Conservation (phyloP, 2,888 invertebrate species). For the Noctua janthe region DNA sequence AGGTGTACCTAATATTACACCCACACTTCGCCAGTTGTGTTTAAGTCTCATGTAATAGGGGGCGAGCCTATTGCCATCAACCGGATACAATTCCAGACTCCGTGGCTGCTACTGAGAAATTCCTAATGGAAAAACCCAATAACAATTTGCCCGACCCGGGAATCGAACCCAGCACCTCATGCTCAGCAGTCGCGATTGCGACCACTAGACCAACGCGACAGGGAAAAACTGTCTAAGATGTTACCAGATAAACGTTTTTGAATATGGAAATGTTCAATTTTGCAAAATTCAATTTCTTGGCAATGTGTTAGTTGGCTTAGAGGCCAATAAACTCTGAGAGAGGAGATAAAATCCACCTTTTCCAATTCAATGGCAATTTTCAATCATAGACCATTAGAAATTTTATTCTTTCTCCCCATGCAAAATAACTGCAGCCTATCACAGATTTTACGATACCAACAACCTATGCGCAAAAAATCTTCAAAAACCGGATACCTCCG, state of each 20-base stretch:
- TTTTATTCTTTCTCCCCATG: constrained; percentile 61
- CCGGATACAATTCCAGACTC: neutral
- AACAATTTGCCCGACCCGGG: neutral
- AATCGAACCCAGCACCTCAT: neutral
- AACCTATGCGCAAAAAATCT: constrained; percentile 63
- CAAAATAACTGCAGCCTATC: constrained; percentile 66
- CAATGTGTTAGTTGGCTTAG: neutral
- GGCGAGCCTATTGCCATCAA: neutral
- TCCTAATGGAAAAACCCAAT: neutral
- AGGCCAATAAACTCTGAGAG: constrained; percentile 35
- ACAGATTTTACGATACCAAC: constrained; percentile 59
- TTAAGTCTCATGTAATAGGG: neutral
- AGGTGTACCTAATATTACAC: neutral
- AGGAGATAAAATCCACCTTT: constrained; percentile 37
- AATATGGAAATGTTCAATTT: constrained; percentile 1
- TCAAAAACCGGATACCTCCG: constrained; percentile 59
- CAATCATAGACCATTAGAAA: constrained; percentile 48
- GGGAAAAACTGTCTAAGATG: neutral
- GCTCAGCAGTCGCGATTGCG: too few relatives aligned
- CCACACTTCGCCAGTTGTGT: neutral
- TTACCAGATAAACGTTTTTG: neutral
- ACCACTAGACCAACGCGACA: neutral
- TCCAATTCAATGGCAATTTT: constrained; percentile 45
- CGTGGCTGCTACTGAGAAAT: neutral
- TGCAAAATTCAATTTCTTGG: constrained; percentile 15